Base-by-base conservation (phyloP, 2,113 vertebrate genomes). In the Aegypius monachus region DNA sequence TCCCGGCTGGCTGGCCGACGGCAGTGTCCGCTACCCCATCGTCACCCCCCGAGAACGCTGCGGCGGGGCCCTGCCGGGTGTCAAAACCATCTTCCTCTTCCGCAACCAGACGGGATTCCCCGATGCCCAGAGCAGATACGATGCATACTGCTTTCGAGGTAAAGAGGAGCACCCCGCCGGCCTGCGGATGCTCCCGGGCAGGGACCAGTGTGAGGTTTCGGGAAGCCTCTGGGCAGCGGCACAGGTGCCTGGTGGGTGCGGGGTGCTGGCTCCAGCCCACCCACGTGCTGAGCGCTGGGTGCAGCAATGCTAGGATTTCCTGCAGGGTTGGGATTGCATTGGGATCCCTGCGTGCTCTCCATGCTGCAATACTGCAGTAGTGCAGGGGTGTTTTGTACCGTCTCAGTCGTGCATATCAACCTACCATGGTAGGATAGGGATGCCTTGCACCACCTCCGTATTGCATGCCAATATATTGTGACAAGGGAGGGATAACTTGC, bases 21-120 rank as follows among this genome's bases (percentile, higher is more conserved):
- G 99, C 83, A 99, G 99, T 2, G 99, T 99, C 89, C 98, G 99
- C 21, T 99, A 99, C 94, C 99, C 99, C 82, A 99, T 99, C 23
- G 97, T 99, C 91, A 98, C 97, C 11, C 99, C 99, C 0, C 97
- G 99, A 50, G 99, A 99, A 86, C 98, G 98, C 61, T 99, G 99
- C 52, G 99, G 99, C 0, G 99, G 99, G 4, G 98, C 98, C 1
- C 97, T 98, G 79, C 98, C 99, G 0, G 99, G 99, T 0, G 99
- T 99, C 96, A 98, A 99, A 95, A 99, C 99, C 9, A 96, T 99
- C 70, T 99, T 99, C 96, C 98, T 97, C 27, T 99, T 98, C 97
- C 98, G 98, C 63, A 99, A 99, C 97, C 99, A 99, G 98, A 99
- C 99, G 0, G 99, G 99, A 43, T 99, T 99, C 95, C 99, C 99